Conservation (phyloP, 2,888 invertebrate species). For the Brenthis hecate region DNA sequence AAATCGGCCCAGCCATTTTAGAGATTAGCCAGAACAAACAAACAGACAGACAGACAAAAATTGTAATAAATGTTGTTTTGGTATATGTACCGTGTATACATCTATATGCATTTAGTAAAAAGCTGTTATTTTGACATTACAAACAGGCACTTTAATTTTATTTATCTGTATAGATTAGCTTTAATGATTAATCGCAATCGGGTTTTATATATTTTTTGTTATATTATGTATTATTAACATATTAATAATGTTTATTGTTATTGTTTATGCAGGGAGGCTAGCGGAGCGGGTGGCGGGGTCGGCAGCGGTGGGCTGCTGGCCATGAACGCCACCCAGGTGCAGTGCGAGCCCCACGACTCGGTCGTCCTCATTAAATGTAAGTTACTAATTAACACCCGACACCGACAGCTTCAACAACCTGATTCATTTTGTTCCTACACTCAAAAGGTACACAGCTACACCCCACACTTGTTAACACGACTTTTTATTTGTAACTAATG, state of each 20-base stretch:
- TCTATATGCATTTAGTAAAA: too few species aligned
- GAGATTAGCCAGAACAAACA: too few species aligned
- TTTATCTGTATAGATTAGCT: too few species aligned
- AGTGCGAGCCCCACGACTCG: conserved; percentile 86
- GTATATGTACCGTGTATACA: too few species aligned
- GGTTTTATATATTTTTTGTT: too few species aligned
- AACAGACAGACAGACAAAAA: too few species aligned
- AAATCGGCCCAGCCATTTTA: too few species aligned
- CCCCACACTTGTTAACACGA: not conserved
- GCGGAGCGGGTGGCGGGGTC: conserved; percentile 78
- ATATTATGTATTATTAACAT: too few species aligned
- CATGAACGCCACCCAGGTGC: conserved; percentile 85
- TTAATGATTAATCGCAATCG: too few species aligned
- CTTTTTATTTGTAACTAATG: not conserved
- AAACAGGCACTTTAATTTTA: too few species aligned
- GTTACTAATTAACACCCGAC: conserved; percentile 53
- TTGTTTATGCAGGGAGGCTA: conserved; percentile 63
- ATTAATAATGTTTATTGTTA: conserved; percentile 4
- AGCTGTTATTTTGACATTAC: too few species aligned
- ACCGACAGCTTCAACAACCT: conserved; percentile 14
- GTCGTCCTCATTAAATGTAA: conserved; percentile 89
- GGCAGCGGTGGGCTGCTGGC: conserved; percentile 79
- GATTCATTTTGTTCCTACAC: conserved; percentile 5
- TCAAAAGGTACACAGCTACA: not conserved
- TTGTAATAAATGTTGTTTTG: too few species aligned